phyloP scores from a whole-genome alignment of 2,113 vertebrate genomes.

The Clarias macrocephalus region DNA sequence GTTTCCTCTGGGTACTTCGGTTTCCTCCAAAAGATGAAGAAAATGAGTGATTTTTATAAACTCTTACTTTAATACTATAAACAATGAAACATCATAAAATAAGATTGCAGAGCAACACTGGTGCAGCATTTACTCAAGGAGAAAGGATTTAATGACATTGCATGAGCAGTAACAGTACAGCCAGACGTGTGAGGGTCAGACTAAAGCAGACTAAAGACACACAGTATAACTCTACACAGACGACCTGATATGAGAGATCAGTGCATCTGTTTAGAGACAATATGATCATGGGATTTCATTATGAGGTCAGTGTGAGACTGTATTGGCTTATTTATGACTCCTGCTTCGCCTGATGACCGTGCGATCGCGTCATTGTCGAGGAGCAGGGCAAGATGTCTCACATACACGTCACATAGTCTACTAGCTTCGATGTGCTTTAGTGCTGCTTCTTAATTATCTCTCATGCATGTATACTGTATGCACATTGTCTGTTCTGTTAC shows the following conservation, averaged over 20 bases:
- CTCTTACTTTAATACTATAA: not conserved
- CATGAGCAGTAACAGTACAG: not conserved
- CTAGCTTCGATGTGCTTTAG: not conserved
- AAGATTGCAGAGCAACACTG: not conserved
- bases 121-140: not conserved
- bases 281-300: not conserved
- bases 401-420: not conserved
- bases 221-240: not conserved
- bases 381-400: not conserved
- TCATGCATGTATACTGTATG: not conserved
- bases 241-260: not conserved
- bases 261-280: not conserved
- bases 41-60: not conserved
- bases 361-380: not conserved
- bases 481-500: not conserved
- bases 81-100: not conserved
- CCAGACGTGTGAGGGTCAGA: not conserved
- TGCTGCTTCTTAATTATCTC: not conserved
- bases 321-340: not conserved
- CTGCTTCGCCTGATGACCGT: not conserved
- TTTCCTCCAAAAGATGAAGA: no score
- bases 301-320: constrained; percentile 6
- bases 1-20: no score
- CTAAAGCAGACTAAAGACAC: not conserved
- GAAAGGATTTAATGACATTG: not conserved